Evolutionary conservation across 2,797 vertebrate species (phyloP).

Genomic region (Serranus cabrilla): DNA sequence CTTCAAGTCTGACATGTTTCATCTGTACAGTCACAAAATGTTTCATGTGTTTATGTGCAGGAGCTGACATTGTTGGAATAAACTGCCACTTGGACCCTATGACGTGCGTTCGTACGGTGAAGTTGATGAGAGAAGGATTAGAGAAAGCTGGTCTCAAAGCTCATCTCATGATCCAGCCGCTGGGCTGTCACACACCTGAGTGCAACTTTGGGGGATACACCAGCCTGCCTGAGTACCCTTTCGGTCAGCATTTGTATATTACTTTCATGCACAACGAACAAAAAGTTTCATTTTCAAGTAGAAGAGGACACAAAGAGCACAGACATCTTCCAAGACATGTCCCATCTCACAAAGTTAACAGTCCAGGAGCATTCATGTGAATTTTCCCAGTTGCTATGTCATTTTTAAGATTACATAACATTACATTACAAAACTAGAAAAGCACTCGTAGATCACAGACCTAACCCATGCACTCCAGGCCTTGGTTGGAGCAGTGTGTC

Average conservation of each 20-base stretch:
- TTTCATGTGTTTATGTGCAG: slow-evolving; percentile 65
- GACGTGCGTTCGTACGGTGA: slow-evolving; percentile 83
- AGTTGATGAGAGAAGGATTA: slow-evolving; percentile 89
- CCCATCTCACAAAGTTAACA: too few species aligned
- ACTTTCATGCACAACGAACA: not conserved
- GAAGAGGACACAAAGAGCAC: too few species aligned
- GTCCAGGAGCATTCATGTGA: too few species aligned
- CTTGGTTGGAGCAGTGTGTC: too few species aligned
- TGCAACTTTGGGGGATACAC: slow-evolving; percentile 76
- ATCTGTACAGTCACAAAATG: not conserved
- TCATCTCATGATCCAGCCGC: slow-evolving; percentile 89
- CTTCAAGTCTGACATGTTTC: not conserved
- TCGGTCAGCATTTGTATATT: slow-evolving; percentile 81
- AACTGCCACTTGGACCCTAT: slow-evolving; percentile 92
- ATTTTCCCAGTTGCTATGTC: too few species aligned
- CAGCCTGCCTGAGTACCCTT: slow-evolving; percentile 90
- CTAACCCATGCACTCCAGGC: too few species aligned
- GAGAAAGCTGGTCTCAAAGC: slow-evolving; percentile 87
- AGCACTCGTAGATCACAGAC: too few species aligned
- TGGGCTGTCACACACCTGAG: slow-evolving; percentile 90
- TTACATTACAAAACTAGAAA: too few species aligned
- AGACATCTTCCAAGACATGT: too few species aligned
- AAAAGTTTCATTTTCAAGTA: too few species aligned
- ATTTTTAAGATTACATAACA: too few species aligned
- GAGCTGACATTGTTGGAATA: slow-evolving; percentile 89